Evolutionary conservation across 2,797 vertebrate species (phyloP).

Genomic region (Zalophus californianus): DNA sequence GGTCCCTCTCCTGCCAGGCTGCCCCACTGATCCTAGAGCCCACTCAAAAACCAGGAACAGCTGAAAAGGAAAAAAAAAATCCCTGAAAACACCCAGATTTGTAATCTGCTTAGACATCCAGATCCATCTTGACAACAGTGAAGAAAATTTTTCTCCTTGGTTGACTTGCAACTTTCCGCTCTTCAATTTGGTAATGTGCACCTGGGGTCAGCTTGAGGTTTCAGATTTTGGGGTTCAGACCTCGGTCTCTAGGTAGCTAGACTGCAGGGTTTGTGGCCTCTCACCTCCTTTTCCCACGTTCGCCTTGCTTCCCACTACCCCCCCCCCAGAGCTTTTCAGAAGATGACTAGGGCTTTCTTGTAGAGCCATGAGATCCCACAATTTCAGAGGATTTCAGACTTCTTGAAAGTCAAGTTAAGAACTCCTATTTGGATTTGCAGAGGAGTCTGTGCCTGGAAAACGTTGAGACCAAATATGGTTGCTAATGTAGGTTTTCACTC

Average conservation of each 20-base stretch:
- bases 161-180: not conserved
- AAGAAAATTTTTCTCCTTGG: not conserved
- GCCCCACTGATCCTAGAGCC: conserved; percentile 30
- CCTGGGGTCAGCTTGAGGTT: not conserved
- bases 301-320: too few relatives aligned
- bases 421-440: not conserved
- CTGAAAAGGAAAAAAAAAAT: not conserved
- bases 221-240: not conserved
- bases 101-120: not conserved
- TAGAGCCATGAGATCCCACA: not conserved
- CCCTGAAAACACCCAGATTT: not conserved
- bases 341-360: not conserved
- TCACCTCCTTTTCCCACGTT: not conserved
- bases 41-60: not conserved
- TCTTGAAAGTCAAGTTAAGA: not conserved
- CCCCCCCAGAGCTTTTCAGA: not conserved
- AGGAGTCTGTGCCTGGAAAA: conserved; percentile 7
- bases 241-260: not conserved
- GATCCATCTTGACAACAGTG: not conserved
- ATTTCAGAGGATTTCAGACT: not conserved
- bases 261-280: not conserved
- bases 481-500: not conserved
- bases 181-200: not conserved
- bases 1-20: conserved; percentile 30
- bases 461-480: not conserved